Base-by-base conservation (phyloP, 2,888 invertebrate species). In the Drosophila infuscata region DNA sequence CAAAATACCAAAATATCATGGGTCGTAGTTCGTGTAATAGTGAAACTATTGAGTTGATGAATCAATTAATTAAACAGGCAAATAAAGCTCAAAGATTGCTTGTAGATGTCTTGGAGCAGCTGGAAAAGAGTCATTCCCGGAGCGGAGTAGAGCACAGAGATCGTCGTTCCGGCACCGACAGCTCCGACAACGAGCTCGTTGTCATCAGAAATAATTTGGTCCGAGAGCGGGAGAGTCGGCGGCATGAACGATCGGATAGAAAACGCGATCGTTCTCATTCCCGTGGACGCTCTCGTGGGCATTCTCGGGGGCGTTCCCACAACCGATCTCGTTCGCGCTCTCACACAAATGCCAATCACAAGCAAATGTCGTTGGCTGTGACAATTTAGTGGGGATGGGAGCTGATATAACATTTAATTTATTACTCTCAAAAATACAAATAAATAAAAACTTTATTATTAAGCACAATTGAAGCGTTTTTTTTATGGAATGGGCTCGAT, bases 241-340 rank as follows among this genome's bases (percentile, higher is more conserved):
- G 64, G 11, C 48, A 12, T 17, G 54, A 2, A 12, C 59, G 30
- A 11, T 12, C 64, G 9, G 74, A 75, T 43, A 68, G 75, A 63
- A 66, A 48, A 33, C 70, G 79, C 20, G 82, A 86, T 59, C 85
- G 85, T 30, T 86, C 82, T 1, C 72, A 59, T 15, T 84, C 83
- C 9, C 84, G 84, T 32, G 61, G 71, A 4, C 68, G 81, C 46
- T 85, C 84, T 35, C 85, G 85, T 33, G 87, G 81, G 0, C 82
- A 70, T 35, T 85, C 85, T 3, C 68, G 83, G 17, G 85, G 85
- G 4, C 85, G 87, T 49, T 87, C 81, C 12, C 81, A 76, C 29
- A 72, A 66, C 17, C 71, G 81, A 8, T 81, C 85, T n/a, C 85
- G 87, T 41, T 85, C 87, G 43, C 87, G 87, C 20, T 86, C 85